These are phyloP conservation scores for Pandemis heparana DNA, from an alignment of 2,888 invertebrate genomes.

Conservation along the genomic window DNA sequence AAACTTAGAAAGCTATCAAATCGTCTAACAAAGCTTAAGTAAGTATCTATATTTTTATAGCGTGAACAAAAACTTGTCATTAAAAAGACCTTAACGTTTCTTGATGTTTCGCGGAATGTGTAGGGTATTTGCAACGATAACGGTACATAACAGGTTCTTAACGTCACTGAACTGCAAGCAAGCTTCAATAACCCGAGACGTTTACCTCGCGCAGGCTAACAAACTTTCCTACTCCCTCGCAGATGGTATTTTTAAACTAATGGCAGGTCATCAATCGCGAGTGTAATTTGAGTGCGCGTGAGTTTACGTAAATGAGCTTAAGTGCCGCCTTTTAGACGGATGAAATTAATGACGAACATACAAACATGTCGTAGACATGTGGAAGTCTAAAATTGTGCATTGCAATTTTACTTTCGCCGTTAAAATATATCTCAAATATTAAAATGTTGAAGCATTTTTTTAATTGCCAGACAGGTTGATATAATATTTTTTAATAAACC, in stretches of 20 bases:
- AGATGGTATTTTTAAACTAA: slow-evolving; percentile 39
- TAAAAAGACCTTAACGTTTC: too few relatives aligned
- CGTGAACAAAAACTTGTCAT: too few relatives aligned
- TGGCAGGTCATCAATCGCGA: slow-evolving; percentile 36
- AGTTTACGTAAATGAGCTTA: slow-evolving; percentile 39
- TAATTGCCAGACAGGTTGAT: too few relatives aligned
- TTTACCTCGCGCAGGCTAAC: slow-evolving; percentile 1
- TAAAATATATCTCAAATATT: not conserved
- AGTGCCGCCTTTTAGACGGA: slow-evolving; percentile 34
- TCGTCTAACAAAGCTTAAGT: too few relatives aligned
- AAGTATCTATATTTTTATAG: too few relatives aligned
- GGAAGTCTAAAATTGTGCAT: slow-evolving; percentile 17
- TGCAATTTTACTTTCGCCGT: not conserved
- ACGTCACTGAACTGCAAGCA: too few relatives aligned
- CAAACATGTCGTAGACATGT: slow-evolving; percentile 22
- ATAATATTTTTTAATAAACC: too few relatives aligned
- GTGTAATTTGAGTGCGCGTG: slow-evolving; percentile 37
- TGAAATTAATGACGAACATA: slow-evolving; percentile 35
- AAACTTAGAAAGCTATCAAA: too few relatives aligned
- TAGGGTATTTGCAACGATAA: not conserved
- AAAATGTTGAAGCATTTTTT: not conserved
- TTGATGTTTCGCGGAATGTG: too few relatives aligned
- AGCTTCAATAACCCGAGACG: not conserved
- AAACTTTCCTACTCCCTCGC: slow-evolving; percentile 10
- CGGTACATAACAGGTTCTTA: not conserved